Evolutionary conservation across 2,888 invertebrate genomes (phyloP).

Genomic region (Luperina testacea): DNA sequence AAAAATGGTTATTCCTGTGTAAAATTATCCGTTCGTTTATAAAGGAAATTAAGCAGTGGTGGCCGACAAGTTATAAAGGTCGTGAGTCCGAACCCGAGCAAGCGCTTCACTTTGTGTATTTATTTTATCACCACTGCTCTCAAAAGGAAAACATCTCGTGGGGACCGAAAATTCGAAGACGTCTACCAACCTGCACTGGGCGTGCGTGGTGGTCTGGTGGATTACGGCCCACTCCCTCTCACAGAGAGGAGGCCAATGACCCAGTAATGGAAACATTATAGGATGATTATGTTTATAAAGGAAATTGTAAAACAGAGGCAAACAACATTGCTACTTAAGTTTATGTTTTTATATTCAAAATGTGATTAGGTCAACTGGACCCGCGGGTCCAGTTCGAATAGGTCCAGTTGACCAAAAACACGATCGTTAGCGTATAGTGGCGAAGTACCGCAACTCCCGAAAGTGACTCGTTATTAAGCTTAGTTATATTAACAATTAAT

Average conservation of each 20-base stretch:
- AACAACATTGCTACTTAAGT: constrained; percentile 13
- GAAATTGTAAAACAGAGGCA: constrained; percentile 18
- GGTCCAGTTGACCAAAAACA: no score
- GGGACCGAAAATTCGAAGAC: not conserved
- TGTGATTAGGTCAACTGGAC: no score
- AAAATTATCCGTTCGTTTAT: constrained; percentile 6
- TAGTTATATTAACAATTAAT: constrained; percentile 23
- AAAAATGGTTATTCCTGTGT: not conserved
- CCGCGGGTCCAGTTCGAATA: no score
- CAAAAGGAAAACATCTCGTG: not conserved
- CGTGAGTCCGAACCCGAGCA: not conserved
- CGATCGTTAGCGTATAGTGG: constrained; percentile 6
- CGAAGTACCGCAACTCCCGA: constrained; percentile 23
- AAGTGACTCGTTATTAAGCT: constrained; percentile 22
- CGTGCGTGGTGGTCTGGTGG: not conserved
- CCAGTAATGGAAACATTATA: not conserved
- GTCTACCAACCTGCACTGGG: not conserved
- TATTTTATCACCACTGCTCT: not conserved
- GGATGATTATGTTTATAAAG: not conserved
- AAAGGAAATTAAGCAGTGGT: constrained; percentile 6
- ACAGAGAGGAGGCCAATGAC: not conserved
- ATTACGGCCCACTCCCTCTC: not conserved
- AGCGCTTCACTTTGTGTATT: not conserved
- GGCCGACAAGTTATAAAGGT: not conserved
- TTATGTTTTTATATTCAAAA: not conserved